These are phyloP conservation scores for Yponomeuta malinellus DNA, from an alignment of 2,888 invertebrate genomes.

Conservation along the genomic window DNA sequence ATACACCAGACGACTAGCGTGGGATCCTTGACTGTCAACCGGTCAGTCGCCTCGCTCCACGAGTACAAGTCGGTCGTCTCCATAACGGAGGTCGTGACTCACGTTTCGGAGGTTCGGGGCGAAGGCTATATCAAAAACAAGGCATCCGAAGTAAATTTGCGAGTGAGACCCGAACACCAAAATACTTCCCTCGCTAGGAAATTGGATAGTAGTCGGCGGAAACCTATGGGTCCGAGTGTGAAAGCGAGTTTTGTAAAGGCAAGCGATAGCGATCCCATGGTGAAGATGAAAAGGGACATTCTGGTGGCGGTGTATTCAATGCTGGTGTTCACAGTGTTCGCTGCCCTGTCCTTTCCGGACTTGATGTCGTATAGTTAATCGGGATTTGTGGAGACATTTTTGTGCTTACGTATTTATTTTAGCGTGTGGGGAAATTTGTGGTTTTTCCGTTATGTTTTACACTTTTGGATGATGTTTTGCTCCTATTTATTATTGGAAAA, in stretches of 20 bases:
- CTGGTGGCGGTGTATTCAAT: conserved; percentile 62
- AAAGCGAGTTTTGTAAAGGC: neutral
- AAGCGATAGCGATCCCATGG: conserved; percentile 31
- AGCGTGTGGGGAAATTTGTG: neutral
- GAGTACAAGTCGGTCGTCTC: conserved; percentile 29
- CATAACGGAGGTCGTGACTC: neutral
- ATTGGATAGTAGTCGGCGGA: neutral
- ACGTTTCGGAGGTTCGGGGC: neutral
- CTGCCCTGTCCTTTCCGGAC: conserved; percentile 58
- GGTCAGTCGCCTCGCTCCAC: conserved; percentile 32
- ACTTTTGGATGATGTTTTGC: neutral
- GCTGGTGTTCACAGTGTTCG: conserved; percentile 60
- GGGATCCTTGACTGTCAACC: conserved; percentile 33
- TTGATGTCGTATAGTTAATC: conserved; percentile 21
- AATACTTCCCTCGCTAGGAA: neutral
- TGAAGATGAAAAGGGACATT: conserved; percentile 60
- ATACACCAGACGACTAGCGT: conserved; percentile 31
- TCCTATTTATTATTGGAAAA: neutral
- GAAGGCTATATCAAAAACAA: neutral
- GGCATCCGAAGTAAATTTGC: neutral
- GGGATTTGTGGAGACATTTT: conserved; percentile 18
- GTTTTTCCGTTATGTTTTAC: neutral
- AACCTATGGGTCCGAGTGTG: neutral
- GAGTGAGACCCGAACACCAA: neutral
- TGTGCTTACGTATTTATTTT: neutral